Evolutionary conservation across 92 coral and sea anemone species (phyloP).

Genomic region (Parazoanthus darwini): DNA sequence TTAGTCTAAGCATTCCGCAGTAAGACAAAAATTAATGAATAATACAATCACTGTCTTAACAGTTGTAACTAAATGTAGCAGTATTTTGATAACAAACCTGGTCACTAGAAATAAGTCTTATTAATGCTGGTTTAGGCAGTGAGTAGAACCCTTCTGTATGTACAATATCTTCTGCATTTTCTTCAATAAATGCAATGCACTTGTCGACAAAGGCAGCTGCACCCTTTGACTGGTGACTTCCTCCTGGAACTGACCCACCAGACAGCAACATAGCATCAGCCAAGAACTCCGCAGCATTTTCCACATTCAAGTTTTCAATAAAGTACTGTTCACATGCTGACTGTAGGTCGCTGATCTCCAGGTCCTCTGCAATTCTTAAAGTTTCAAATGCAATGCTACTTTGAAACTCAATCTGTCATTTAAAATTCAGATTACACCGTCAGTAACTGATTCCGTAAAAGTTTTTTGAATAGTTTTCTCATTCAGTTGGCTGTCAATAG

Average conservation of each 20-base stretch:
- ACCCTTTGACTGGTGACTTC: conserved; percentile 53
- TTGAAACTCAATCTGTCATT: conserved; percentile 70
- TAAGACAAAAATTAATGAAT: no score
- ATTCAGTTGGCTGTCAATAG: no score
- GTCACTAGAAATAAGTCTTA: conserved; percentile 88
- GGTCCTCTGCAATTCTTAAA: conserved; percentile 82
- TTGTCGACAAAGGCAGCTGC: conserved; percentile 77
- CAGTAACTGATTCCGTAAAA: not conserved
- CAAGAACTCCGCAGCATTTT: conserved; percentile 85
- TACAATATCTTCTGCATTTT: conserved; percentile 90
- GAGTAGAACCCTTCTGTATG: conserved; percentile 78
- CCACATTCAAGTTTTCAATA: conserved; percentile 70
- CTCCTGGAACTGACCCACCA: conserved; percentile 55
- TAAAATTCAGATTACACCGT: not conserved
- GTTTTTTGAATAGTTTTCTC: no score
- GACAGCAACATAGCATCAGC: conserved; percentile 82
- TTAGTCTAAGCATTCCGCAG: no score
- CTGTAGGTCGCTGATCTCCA: conserved; percentile 78
- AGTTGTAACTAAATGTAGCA: no score
- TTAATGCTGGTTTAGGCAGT: conserved; percentile 85
- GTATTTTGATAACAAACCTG: conserved; percentile 56
- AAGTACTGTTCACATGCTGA: conserved; percentile 85
- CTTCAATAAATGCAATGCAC: conserved; percentile 86
- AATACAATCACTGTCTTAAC: no score
- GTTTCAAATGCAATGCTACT: conserved; percentile 80